Evolutionary conservation across 1,140 invertebrate genomes (phyloP).

Genomic region (Sipha flava): DNA sequence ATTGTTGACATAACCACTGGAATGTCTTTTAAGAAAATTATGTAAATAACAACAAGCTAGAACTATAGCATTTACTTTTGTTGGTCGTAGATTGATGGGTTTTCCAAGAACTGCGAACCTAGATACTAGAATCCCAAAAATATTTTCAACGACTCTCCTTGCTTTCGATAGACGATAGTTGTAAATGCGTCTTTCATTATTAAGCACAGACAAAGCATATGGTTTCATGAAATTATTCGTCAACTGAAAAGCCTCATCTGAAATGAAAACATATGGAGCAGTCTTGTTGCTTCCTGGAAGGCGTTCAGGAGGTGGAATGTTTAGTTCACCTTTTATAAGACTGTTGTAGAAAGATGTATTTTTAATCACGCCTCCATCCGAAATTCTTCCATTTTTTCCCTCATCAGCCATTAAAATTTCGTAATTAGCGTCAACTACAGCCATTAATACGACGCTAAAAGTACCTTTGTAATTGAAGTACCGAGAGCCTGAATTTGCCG

Average conservation of each 20-base stretch:
- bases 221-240: constrained; percentile 45
- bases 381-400: constrained; percentile 37
- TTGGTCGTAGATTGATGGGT: constrained; percentile 39
- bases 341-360: constrained; percentile 37
- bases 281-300: background rate
- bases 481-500: constrained; percentile 39
- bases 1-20: too few relatives aligned
- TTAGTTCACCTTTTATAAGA: constrained; percentile 35
- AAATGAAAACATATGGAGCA: constrained; percentile 41
- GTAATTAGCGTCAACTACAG: constrained; percentile 36
- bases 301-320: background rate
- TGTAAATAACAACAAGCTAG: constrained; percentile 37
- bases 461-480: constrained; percentile 34
- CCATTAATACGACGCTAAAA: constrained; percentile 36
- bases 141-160: constrained; percentile 47
- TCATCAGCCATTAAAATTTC: constrained; percentile 35
- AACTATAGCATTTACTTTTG: constrained; percentile 38
- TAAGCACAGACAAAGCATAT: constrained; percentile 44
- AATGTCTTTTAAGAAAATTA: constrained; percentile 18
- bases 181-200: constrained; percentile 43
- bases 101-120: constrained; percentile 44
- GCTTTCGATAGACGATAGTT: constrained; percentile 44
- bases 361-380: constrained; percentile 43
- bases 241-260: constrained; percentile 48
- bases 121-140: constrained; percentile 47